Evolutionary conservation across 2,888 invertebrate genomes (phyloP), one percentile per base, ranked within the genome.

Genomic region (Entomobrya multifasciata): DNA sequence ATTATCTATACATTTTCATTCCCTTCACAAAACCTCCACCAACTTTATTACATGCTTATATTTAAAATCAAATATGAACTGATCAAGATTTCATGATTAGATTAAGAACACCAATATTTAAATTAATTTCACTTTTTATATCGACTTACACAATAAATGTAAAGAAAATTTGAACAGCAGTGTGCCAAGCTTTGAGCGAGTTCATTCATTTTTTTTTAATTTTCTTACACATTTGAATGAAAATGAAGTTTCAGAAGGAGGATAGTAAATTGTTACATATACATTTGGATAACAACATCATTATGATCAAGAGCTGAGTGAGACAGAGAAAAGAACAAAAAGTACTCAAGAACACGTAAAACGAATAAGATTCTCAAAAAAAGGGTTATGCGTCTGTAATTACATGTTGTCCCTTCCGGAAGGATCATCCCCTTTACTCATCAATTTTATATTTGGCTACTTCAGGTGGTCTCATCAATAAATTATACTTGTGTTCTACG

Each of bases 351-450:
- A 30, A 27, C 15, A 27, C 8, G 30, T 5, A 27, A 17, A 11
- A 30, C 6, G 11, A 30, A 30, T 5, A 62, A 30, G 15, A 30
- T 30, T 62, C 30, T n/a, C n/a, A n/a, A n/a, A n/a, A n/a, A n/a
- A 67, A 77, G 78, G 85, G 67, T 78, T 85, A 57, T 84, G 84
- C 47, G 79, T 79, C 62, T 55, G 86, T 86, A 87, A 87, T 87
- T 87, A 87, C 82, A 83, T 22, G 87, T 79, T 87, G 77, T 82
- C 81, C 83, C 87, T 83, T 83, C 87, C 87, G 87, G 83, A 86
- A 86, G 86, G 86, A 85, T 78, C 84, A 78, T 52, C 84, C 84
- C 77, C 77, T 44, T 74, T 83, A 47, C 79, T 86, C 79, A 86
- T 86, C 79, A 86, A 79, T 44, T 79, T 67, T 60, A 79, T 86